These are phyloP conservation scores for Drosophila aldrichi DNA, from an alignment of 2,888 invertebrate genomes.

Conservation along the genomic window DNA sequence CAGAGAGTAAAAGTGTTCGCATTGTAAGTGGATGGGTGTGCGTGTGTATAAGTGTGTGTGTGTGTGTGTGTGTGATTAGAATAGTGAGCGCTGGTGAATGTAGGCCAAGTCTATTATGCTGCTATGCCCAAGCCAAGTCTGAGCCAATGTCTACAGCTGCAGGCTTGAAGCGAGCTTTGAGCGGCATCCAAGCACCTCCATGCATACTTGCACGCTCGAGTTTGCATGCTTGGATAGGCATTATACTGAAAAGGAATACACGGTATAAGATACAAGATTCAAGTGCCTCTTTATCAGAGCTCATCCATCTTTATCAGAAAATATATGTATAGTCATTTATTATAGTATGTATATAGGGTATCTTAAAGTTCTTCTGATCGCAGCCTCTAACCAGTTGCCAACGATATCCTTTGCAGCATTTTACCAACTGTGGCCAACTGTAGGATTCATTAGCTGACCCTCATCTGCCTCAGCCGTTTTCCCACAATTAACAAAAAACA, in stretches of 20 bases:
- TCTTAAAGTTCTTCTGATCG: too few relatives aligned
- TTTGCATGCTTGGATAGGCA: constrained; percentile 11
- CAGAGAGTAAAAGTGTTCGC: constrained; percentile 76
- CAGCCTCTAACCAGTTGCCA: too few relatives aligned
- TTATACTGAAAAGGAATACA: constrained; percentile 8
- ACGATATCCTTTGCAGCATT: constrained; percentile 23
- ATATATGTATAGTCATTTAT: background rate
- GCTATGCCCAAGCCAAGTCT: constrained; percentile 46
- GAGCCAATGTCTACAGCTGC: constrained; percentile 38
- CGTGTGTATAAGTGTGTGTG: constrained; percentile 31
- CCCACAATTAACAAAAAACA: constrained; percentile 19
- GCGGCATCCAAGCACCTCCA: constrained; percentile 26
- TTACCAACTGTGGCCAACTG: background rate
- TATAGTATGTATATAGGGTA: background rate
- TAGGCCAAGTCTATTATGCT: constrained; percentile 76
- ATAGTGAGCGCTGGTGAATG: constrained; percentile 57
- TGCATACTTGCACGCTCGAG: constrained; percentile 7
- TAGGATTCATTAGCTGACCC: constrained; percentile 5
- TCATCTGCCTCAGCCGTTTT: constrained; percentile 26
- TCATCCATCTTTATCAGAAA: background rate
- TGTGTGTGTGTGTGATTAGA: constrained; percentile 47
- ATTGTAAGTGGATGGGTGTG: constrained; percentile 50
- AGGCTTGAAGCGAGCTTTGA: constrained; percentile 30
- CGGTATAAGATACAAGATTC: background rate
- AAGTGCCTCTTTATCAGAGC: background rate